Evolutionary conservation across 2,797 vertebrate species (phyloP), one percentile per base, ranked within the genome.

Genomic region (Eleutherodactylus coqui): DNA sequence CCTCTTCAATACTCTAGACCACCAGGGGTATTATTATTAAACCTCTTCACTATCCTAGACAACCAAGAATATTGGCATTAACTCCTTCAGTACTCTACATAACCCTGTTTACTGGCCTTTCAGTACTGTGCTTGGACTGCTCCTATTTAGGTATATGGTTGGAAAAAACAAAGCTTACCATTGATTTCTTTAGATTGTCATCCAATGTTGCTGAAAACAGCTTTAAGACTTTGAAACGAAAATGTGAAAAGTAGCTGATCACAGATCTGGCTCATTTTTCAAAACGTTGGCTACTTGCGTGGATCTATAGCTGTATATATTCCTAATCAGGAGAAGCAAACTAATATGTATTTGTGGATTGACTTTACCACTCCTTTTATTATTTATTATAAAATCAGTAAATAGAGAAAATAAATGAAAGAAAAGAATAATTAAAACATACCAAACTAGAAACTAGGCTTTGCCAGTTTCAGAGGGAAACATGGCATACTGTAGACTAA

Each of bases 391-490:
- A 24, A 24, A 24, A 55, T 24, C 53, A 70, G 27, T 14, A 72
- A 43, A 72, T 43, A 14, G 29, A 55, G 51, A 79, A 36, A 73
- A 4, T 45, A 38, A 3, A 21, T 19, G 1, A 38, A 21, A 34
- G 19, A 67, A 14, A 29, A 0, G 14, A 38, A n/a, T 43, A 24
- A 69, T 72, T n/a, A n/a, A 43, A 36, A 1, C n/a, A n/a, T 14
- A n/a, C 24, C 19, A 43, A 72, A 41, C 10, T n/a, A 14, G 10
- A 24, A 43, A 43, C 6, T 36, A 19, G 4, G 7, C 5, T 41
- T 14, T 70, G 78, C 45, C 60, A 19, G 27, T 89, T 87, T 89
- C 55, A 70, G 87, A 79, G 88, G 41, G 27, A 90, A 79, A 32
- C 62, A 45, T 17, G 62, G 43, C 43, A 51, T 11, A 69, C 67